Conservation (phyloP, 2,888 invertebrate species). For the Latrodectus elegans region DNA sequence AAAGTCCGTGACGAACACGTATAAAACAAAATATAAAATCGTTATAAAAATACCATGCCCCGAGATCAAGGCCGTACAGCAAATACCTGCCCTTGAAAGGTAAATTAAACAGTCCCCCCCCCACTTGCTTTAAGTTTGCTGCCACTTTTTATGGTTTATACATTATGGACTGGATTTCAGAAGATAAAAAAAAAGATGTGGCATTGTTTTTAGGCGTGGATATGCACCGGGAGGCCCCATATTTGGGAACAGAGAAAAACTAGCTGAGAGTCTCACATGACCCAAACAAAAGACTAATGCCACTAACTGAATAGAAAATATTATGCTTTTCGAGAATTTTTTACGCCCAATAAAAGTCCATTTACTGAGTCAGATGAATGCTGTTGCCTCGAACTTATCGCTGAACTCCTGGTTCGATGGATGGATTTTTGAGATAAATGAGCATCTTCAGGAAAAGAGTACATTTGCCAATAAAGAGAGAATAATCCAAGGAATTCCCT, state of each 20-base stretch:
- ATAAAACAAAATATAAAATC: conserved; percentile 44
- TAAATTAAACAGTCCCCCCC: conserved; percentile 37
- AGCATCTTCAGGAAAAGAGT: too few species aligned
- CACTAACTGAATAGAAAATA: too few species aligned
- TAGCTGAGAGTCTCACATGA: not conserved
- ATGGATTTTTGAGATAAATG: too few species aligned
- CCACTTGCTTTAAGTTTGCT: conserved; percentile 20
- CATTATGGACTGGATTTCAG: conserved; percentile 51
- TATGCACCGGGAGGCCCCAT: conserved; percentile 8
- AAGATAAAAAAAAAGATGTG: not conserved
- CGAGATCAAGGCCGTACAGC: conserved; percentile 46
- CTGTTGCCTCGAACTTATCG: too few species aligned
- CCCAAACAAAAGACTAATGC: too few species aligned
- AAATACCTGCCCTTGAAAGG: conserved; percentile 61
- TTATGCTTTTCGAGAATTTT: too few species aligned
- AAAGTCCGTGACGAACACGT: conserved; percentile 53
- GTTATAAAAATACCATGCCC: conserved; percentile 59
- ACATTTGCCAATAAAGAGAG: too few species aligned
- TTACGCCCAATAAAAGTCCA: too few species aligned
- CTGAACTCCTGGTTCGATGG: too few species aligned
- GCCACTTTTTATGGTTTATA: conserved; percentile 26
- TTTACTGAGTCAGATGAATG: too few species aligned
- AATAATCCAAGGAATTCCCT: too few species aligned
- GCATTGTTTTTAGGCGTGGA: conserved; percentile 65
- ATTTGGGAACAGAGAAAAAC: not conserved